Conservation (phyloP, 1,140 invertebrate genomes). For the Scaptomyza hsui region DNA sequence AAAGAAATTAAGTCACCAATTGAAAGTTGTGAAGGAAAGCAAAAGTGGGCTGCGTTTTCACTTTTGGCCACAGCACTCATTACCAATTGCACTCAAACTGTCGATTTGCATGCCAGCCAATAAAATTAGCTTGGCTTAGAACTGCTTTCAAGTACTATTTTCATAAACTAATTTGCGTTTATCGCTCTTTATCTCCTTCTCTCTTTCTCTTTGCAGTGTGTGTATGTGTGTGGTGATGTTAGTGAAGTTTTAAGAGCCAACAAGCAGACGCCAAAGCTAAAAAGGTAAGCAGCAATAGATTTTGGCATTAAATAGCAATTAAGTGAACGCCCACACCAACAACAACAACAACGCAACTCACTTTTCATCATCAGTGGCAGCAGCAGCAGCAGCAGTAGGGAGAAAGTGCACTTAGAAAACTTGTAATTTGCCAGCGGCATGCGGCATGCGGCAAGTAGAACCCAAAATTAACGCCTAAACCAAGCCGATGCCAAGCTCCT, state of each 20-base stretch:
- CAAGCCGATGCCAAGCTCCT: constrained; percentile 16
- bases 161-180: constrained; percentile 67
- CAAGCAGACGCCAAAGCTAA: constrained; percentile 34
- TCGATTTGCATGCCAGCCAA: constrained; percentile 43
- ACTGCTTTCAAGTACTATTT: constrained; percentile 57
- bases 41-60: constrained; percentile 69
- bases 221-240: too few species aligned
- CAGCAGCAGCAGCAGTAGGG: constrained; percentile 11
- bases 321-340: constrained; percentile 27
- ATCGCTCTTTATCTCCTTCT: constrained; percentile 23
- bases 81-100: constrained; percentile 61
- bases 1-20: constrained; percentile 79
- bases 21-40: constrained; percentile 70
- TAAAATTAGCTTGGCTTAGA: constrained; percentile 21
- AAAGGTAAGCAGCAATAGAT: constrained; percentile 73
- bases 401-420: constrained; percentile 67
- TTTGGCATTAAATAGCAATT: constrained; percentile 66
- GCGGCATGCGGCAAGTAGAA: constrained; percentile 41
- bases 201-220: constrained; percentile 37
- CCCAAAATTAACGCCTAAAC: constrained; percentile 80
- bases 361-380: constrained; percentile 19
- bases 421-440: constrained; percentile 63
- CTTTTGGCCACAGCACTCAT: constrained; percentile 44
- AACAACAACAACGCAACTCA: constrained; percentile 50
- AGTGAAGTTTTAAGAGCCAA: constrained; percentile 47